These are phyloP conservation scores for Notothenia coriiceps DNA, from an alignment of 2,113 vertebrate genomes.

Conservation along the genomic window DNA sequence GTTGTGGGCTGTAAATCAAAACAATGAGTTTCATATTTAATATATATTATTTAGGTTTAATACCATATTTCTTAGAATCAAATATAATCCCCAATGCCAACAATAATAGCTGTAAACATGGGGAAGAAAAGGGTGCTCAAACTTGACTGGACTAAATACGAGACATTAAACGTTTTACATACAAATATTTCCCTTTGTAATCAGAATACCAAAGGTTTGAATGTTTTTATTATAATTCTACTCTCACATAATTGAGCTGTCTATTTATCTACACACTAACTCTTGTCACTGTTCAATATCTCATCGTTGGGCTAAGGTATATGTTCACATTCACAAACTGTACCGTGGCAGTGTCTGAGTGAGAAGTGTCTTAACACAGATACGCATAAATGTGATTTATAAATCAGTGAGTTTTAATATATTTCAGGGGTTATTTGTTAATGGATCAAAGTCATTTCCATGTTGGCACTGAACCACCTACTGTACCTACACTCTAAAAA, in stretches of 20 bases:
- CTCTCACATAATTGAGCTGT: neutral
- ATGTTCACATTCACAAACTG: neutral
- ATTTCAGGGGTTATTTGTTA: constrained; percentile 17
- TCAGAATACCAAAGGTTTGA: too few species aligned
- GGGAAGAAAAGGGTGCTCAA: neutral
- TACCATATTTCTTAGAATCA: neutral
- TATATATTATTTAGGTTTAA: neutral
- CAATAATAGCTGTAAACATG: neutral
- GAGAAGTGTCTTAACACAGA: neutral
- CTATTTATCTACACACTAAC: neutral
- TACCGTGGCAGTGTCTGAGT: neutral
- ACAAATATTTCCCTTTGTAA: too few species aligned
- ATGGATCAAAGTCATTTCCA: constrained; percentile 6
- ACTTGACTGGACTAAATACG: neutral
- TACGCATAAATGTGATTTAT: neutral
- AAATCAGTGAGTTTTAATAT: constrained; percentile 11
- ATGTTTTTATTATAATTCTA: neutral
- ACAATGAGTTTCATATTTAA: neutral
- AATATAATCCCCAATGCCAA: neutral
- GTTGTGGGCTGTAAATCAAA: neutral
- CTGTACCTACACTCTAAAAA: too few species aligned
- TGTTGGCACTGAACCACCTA: constrained; percentile 41
- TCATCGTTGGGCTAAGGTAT: neutral
- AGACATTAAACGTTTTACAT: too few species aligned
- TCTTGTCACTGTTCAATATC: neutral